phyloP scores from a whole-genome alignment of 2,797 vertebrate species.

The Vultur gryphus region DNA sequence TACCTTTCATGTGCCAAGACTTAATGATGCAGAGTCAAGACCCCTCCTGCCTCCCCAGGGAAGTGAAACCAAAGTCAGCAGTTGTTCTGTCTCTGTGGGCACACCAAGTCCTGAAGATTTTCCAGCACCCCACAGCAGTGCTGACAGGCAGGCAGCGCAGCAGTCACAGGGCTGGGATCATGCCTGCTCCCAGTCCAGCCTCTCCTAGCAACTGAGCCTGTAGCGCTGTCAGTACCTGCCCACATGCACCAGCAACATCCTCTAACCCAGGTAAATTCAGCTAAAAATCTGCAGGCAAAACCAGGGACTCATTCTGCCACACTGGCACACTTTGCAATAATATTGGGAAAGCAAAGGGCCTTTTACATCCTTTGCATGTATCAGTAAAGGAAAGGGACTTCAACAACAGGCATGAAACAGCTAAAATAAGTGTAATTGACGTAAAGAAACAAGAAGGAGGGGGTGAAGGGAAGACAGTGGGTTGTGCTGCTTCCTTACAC shows the following conservation, averaged over 20 bases:
- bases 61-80: not conserved
- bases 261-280: not conserved
- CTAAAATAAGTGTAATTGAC: not conserved
- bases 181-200: not conserved
- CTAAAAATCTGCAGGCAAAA: not conserved
- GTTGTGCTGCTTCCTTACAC: not conserved
- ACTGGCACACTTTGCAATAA: not conserved
- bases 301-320: not conserved
- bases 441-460: not conserved
- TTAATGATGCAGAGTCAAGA: not conserved
- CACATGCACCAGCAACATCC: fast-evolving
- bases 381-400: not conserved
- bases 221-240: not conserved
- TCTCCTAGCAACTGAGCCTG: not conserved
- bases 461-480: not conserved
- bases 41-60: not conserved
- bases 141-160: not conserved
- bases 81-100: not conserved
- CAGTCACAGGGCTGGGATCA: not conserved
- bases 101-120: not conserved
- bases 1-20: not conserved
- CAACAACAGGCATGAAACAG: not conserved
- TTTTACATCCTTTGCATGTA: not conserved
- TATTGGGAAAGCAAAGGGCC: not conserved
- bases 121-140: not conserved